Base-by-base conservation (phyloP, 2,888 invertebrate species). In the Lithophane ornitopus region DNA sequence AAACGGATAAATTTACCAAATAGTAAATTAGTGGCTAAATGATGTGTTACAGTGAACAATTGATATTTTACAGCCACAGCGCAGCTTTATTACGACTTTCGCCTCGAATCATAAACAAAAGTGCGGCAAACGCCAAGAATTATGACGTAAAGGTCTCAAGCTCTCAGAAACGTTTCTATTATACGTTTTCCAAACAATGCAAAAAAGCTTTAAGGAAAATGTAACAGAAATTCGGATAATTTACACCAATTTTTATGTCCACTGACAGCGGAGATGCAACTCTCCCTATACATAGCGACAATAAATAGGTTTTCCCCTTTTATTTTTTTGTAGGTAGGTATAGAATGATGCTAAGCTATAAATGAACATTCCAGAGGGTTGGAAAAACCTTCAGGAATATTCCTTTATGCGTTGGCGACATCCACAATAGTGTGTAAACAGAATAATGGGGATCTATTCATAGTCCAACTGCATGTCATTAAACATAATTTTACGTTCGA, bases 181-280 rank as follows among this genome's bases (percentile, higher is more conserved):
- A 56, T 14, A 69, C 34, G 46, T 69, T 68, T 65, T 59, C 41
- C 46, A 56, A 70, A 81, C 74, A 81, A 72, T 67, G 69, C 54
- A 81, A 81, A 80, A 84, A 69, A 69, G 22, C 65, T 69, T 70
- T 80, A 66, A 84, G 84, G 83, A 84, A 83, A 83, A 84, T 44
- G 41, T 26, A 70, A 26, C 9, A 19, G 12, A n/a, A 44, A 70
- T 70, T 59, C 12, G 8, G 9, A 66, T 59, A 41, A 62, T 22
- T 52, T 46, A 39, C 28, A 41, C 16, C 19, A 26, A 46, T 67
- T 62, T 66, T 56, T 65, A 22, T 80, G n/a, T 56, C 39, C 16
- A 14, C 28, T 74, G n/a, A n/a, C n/a, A n/a, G 44, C 6, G 22
- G 22, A 49, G 34, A 63, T 81, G 67, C 44, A 19, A 28, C 19